These are phyloP conservation scores for Gisinianus flammeolus DNA, from an alignment of 2,888 invertebrate species.

Conservation along the genomic window DNA sequence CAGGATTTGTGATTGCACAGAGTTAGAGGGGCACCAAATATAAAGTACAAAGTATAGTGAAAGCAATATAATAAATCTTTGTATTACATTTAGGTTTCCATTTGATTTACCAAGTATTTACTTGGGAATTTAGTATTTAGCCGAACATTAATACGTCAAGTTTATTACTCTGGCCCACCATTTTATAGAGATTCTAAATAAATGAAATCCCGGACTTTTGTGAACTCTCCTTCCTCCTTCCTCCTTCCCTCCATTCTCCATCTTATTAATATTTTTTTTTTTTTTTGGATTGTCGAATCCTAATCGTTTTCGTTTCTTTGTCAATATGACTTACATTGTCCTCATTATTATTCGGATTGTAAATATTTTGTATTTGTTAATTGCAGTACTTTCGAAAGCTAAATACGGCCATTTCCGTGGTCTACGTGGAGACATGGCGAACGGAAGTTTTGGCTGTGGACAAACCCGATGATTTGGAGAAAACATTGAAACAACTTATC, in stretches of 20 bases:
- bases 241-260: too few relatives aligned
- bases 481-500: slow-evolving; percentile 88
- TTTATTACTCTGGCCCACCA: background rate
- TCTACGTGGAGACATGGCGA: slow-evolving; percentile 97
- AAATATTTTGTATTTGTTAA: slow-evolving; percentile 27
- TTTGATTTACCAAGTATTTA: background rate
- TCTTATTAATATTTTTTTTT: too few relatives aligned
- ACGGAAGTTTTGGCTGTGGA: slow-evolving; percentile 73
- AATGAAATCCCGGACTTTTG: too few relatives aligned
- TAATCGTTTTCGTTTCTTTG: too few relatives aligned
- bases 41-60: too few relatives aligned
- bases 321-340: background rate
- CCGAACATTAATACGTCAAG: background rate
- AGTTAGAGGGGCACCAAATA: too few relatives aligned
- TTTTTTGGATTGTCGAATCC: too few relatives aligned
- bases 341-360: background rate
- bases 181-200: background rate
- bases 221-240: too few relatives aligned
- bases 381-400: slow-evolving; percentile 89
- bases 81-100: too few relatives aligned
- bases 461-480: slow-evolving; percentile 84
- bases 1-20: too few relatives aligned
- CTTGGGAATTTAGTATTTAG: background rate
- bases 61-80: too few relatives aligned
- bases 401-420: slow-evolving; percentile 91